Conservation (phyloP, 2,113 vertebrate species). For the Peromyscus polionotus region DNA sequence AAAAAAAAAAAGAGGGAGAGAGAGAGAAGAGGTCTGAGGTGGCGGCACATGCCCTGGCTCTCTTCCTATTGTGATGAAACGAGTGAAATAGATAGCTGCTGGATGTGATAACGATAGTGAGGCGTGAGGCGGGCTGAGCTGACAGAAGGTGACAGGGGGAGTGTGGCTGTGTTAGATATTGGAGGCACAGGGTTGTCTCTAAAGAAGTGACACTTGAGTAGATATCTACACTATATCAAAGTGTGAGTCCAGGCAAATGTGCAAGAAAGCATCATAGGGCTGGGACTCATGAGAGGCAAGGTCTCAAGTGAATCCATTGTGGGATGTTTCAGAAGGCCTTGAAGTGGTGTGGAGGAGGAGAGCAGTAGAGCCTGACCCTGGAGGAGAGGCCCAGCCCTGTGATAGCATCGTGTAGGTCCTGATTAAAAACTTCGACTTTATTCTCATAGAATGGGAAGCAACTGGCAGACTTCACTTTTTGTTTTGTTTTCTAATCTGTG, state of each 20-base stretch:
- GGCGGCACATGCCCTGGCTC: not conserved
- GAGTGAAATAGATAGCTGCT: not conserved
- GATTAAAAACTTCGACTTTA: not conserved
- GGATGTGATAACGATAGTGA: not conserved
- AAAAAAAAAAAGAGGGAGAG: not conserved
- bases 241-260: not conserved
- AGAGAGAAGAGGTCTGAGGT: not conserved
- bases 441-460: not conserved
- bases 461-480: not conserved
- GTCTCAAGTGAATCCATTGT: not conserved
- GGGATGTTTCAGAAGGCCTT: not conserved
- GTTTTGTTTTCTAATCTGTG: not conserved
- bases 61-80: not conserved
- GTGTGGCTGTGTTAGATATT: not conserved
- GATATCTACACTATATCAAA: not conserved
- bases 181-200: not conserved
- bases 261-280: not conserved
- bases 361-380: rapidly evolving
- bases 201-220: not conserved
- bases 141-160: not conserved
- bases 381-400: not conserved
- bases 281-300: not conserved
- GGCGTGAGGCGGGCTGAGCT: not conserved
- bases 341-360: not conserved
- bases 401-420: not conserved